phyloP scores from a whole-genome alignment of 2,888 invertebrate genomes.

The Euproctis similis region DNA sequence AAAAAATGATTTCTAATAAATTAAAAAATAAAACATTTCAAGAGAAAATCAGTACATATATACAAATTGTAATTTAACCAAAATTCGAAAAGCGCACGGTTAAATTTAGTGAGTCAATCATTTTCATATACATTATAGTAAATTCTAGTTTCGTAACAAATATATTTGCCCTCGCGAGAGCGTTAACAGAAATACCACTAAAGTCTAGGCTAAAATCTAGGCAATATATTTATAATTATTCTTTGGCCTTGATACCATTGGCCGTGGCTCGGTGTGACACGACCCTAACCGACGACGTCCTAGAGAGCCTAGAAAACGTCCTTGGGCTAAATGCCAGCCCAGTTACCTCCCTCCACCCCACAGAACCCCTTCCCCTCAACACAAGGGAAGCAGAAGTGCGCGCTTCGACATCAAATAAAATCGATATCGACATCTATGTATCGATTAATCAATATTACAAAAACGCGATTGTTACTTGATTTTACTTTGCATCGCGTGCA shows the following conservation, averaged over 20 bases:
- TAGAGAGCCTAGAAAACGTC: conserved; percentile 56
- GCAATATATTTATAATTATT: conserved; percentile 7
- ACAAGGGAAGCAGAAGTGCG: conserved; percentile 25
- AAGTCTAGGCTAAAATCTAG: conserved; percentile 2
- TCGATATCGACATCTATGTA: no score
- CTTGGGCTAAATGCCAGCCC: conserved; percentile 58
- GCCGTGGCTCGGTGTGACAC: conserved; percentile 24
- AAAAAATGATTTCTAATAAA: no score
- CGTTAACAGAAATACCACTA: no score
- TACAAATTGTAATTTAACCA: no score
- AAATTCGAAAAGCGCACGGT: no score
- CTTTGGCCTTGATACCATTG: conserved; percentile 16
- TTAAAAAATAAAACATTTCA: no score
- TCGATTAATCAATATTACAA: conserved; percentile 48
- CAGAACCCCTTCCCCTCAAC: conserved; percentile 7
- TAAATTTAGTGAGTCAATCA: no score
- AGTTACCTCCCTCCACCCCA: conserved; percentile 12
- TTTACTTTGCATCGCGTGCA: conserved; percentile 21
- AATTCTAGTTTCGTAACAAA: no score
- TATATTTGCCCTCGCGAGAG: background rate
- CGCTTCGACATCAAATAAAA: no score
- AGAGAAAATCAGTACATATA: no score
- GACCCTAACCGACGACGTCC: conserved; percentile 56
- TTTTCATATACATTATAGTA: no score
- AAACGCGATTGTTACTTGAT: conserved; percentile 30